Evolutionary conservation across 2,113 vertebrate species (phyloP).

Genomic region (Thomomys bottae): DNA sequence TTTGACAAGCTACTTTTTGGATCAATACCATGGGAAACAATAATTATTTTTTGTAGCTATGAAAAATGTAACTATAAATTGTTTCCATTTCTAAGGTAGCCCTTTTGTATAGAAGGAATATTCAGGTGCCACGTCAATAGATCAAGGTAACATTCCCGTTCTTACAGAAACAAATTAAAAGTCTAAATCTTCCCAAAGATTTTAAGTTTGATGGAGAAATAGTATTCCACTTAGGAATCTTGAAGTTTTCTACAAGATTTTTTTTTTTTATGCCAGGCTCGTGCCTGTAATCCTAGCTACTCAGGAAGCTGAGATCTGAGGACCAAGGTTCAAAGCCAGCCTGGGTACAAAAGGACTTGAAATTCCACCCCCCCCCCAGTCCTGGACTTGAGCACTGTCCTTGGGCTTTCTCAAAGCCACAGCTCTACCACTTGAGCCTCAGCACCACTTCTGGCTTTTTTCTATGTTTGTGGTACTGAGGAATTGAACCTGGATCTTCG

Average conservation of each 20-base stretch:
- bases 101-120: background rate
- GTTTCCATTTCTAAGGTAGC: background rate
- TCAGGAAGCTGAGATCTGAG: too few species aligned
- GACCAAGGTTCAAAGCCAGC: too few species aligned
- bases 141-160: constrained; percentile 6
- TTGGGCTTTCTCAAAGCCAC: too few species aligned
- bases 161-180: constrained; percentile 14
- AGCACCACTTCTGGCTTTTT: too few species aligned
- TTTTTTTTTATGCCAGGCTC: too few species aligned
- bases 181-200: background rate
- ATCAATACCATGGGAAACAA: background rate
- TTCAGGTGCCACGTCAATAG: background rate
- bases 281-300: too few species aligned
- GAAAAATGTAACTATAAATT: background rate
- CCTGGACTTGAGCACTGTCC: too few species aligned
- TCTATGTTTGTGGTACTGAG: too few species aligned
- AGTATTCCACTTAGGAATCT: constrained; percentile 29
- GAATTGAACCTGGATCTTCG: too few species aligned
- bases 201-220: constrained; percentile 38
- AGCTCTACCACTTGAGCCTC: too few species aligned
- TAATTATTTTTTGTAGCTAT: background rate
- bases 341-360: too few species aligned
- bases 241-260: background rate
- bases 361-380: too few species aligned
- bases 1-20: background rate